Percentiles rank a stretch among this genome's conserved stretches.
Evolutionary conservation across 2,113 vertebrate genomes (phyloP).

Genomic region (Zosterops japonicus): DNA sequence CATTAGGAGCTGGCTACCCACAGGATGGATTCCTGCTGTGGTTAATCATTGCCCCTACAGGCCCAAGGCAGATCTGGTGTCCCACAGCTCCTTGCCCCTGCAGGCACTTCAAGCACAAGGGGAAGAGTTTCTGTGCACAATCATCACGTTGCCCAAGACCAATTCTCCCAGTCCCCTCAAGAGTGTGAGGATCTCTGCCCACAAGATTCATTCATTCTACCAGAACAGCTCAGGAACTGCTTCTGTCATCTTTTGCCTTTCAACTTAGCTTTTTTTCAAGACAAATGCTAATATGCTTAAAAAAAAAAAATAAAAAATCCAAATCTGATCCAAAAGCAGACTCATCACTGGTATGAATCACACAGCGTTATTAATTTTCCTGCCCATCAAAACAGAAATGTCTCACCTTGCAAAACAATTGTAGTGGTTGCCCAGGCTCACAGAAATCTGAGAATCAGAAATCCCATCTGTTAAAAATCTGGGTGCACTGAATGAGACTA

Average conservation of each 20-base stretch:
- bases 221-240: background rate
- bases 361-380: background rate
- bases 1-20: rapidly evolving
- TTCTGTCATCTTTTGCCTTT: background rate
- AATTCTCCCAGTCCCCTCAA: background rate
- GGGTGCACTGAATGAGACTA: background rate
- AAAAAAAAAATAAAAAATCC: background rate
- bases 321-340: background rate
- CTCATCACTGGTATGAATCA: background rate
- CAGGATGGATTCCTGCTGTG: rapidly evolving
- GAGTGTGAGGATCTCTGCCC: rapidly evolving
- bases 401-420: background rate
- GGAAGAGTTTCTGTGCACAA: background rate
- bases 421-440: background rate
- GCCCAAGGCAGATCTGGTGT: background rate
- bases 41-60: background rate
- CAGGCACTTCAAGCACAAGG: background rate
- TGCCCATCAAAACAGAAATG: background rate
- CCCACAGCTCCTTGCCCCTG: background rate
- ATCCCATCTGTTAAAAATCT: background rate
- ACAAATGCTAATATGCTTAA: background rate
- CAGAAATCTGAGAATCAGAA: background rate
- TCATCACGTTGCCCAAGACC: background rate
- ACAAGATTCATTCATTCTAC: background rate
- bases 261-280: background rate